Conservation (phyloP, 1,140 invertebrate species). For the Lepidurus apus region DNA sequence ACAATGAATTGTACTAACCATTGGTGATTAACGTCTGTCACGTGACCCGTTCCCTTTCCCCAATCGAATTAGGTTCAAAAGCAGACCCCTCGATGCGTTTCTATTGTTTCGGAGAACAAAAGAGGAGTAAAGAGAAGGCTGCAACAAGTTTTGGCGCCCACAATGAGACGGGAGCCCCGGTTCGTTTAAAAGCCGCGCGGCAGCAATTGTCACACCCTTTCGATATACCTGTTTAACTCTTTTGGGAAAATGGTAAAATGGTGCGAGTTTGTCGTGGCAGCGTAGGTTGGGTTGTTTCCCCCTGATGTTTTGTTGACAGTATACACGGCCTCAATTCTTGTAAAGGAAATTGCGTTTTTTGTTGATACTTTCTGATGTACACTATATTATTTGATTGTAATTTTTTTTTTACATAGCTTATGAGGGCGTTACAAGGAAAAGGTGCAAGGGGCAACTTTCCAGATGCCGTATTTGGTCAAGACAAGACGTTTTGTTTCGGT, state of each 20-base stretch:
- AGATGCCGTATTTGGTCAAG: not conserved
- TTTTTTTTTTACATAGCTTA: too few relatives aligned
- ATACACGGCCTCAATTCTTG: not conserved
- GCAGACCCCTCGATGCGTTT: not conserved
- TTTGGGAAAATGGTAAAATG: not conserved
- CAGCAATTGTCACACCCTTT: not conserved
- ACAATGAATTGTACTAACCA: not conserved
- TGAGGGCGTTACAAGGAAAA: too few relatives aligned
- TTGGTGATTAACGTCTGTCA: slow-evolving; percentile 10
- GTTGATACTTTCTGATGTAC: not conserved
- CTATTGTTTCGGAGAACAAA: not conserved
- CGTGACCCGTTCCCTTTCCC: not conserved
- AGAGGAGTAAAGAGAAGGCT: not conserved
- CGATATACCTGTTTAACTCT: slow-evolving; percentile 3
- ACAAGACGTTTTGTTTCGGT: not conserved
- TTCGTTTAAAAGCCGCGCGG: not conserved
- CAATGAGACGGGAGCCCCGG: not conserved
- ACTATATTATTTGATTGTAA: not conserved
- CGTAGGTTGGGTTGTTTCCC: too few relatives aligned
- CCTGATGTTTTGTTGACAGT: not conserved
- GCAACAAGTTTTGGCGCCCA: not conserved
- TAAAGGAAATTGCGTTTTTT: not conserved
- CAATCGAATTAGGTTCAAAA: not conserved
- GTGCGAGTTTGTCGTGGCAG: not conserved
- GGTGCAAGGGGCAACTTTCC: not conserved